Evolutionary conservation across 2,113 vertebrate species (phyloP).

Genomic region (Myotis yumanensis): DNA sequence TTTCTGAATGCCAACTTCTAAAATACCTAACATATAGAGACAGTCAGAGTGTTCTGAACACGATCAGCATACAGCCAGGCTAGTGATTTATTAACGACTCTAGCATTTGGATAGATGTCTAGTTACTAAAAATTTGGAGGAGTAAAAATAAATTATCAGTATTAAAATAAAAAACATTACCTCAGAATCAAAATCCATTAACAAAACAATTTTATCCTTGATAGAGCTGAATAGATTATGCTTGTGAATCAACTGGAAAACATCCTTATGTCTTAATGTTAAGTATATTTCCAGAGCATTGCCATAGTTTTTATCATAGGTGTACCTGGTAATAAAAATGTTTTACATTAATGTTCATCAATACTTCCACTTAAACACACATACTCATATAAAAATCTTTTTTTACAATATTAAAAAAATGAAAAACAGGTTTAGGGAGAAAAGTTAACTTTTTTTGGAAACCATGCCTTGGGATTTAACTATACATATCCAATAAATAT

Average conservation of each 20-base stretch:
- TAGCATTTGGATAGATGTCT: background rate
- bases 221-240: conserved; percentile 98
- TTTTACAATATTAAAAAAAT: conserved; percentile 22
- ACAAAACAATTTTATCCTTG: conserved; percentile 97
- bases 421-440: conserved; percentile 7
- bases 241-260: conserved; percentile 98
- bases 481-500: background rate
- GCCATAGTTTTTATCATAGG: conserved; percentile 98
- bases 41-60: too few relatives aligned
- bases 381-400: background rate
- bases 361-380: background rate
- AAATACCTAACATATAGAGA: background rate
- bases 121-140: background rate
- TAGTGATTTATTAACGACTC: background rate
- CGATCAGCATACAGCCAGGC: background rate
- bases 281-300: conserved; percentile 96
- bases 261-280: conserved; percentile 95
- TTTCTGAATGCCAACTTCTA: background rate
- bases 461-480: background rate
- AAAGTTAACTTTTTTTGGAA: conserved; percentile 34
- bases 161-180: conserved; percentile 80
- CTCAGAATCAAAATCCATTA: conserved; percentile 99
- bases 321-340: conserved; percentile 87
- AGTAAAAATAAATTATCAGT: background rate
- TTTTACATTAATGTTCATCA: conserved; percentile 52